A percentile compares a stretch with the other conserved stretches of the same genome.
Evolutionary conservation across 2,797 vertebrate species (phyloP).

Genomic region (Enteromius treurensis): DNA sequence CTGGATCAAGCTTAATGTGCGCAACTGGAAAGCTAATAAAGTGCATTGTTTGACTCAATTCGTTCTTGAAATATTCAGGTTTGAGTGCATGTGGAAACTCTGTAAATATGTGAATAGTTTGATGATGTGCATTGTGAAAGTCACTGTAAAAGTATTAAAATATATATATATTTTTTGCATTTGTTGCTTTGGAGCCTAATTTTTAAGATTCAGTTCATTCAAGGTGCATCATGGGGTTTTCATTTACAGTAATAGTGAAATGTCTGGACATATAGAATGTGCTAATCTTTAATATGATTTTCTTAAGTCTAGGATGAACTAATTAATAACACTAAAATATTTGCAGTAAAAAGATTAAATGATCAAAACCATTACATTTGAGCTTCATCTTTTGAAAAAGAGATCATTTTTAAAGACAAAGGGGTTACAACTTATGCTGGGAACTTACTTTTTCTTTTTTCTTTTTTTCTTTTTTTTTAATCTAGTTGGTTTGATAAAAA

Average conservation of each 20-base stretch:
- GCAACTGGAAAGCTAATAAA: background rate
- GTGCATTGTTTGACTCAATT: background rate
- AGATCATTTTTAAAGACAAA: background rate
- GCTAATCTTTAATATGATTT: background rate
- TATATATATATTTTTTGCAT: conserved; percentile 29
- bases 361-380: background rate
- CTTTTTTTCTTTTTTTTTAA: too few species aligned
- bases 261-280: background rate
- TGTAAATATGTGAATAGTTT: conserved; percentile 53
- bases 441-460: background rate
- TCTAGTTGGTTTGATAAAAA: background rate
- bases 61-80: conserved; percentile 23
- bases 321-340: background rate
- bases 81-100: background rate
- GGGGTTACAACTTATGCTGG: background rate
- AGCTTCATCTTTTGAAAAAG: background rate
- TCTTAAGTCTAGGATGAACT: background rate
- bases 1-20: conserved; percentile 59
- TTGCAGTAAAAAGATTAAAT: too few species aligned
- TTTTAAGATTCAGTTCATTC: background rate
- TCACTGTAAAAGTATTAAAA: conserved; percentile 29
- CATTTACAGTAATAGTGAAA: background rate
- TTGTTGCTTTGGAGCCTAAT: background rate
- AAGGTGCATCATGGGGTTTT: background rate
- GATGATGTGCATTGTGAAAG: conserved; percentile 31